These are phyloP conservation scores for Drosophila burlai DNA, from an alignment of 1,140 invertebrate genomes.

Conservation along the genomic window DNA sequence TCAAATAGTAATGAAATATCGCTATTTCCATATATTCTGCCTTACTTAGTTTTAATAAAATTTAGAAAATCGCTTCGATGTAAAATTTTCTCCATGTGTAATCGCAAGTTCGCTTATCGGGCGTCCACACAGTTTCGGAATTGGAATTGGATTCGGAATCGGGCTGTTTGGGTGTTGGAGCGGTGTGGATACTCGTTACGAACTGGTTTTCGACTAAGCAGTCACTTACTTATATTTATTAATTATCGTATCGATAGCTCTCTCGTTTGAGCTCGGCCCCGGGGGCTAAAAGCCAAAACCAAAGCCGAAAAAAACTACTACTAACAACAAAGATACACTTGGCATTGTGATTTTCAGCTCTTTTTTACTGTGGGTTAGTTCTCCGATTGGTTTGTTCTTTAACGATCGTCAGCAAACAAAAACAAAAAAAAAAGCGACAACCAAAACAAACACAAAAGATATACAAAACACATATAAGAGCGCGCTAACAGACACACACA, in stretches of 20 bases:
- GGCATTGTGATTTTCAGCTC: conserved; percentile 48
- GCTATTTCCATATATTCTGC: too few relatives aligned
- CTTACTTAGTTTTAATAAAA: neutral
- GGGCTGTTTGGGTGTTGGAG: conserved; percentile 63
- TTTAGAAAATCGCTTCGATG: neutral
- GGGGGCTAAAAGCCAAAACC: conserved; percentile 9
- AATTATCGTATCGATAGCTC: conserved; percentile 80
- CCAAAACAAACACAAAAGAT: conserved; percentile 62
- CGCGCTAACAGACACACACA: conserved; percentile 20
- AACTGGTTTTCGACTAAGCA: conserved; percentile 68
- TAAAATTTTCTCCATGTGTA: conserved; percentile 2
- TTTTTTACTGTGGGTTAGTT: conserved; percentile 36
- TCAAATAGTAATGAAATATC: too few relatives aligned
- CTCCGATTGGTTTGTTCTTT: conserved; percentile 62
- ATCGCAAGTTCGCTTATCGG: conserved; percentile 70
- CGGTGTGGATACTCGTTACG: conserved; percentile 53
- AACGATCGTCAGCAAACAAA: conserved; percentile 67
- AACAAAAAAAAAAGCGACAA: conserved; percentile 59
- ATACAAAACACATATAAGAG: conserved; percentile 31
- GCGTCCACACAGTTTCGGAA: conserved; percentile 45
- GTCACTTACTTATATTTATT: conserved; percentile 67
- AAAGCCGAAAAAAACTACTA: neutral
- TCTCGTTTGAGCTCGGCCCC: conserved; percentile 44
- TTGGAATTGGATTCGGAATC: conserved; percentile 41
- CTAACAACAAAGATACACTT: conserved; percentile 49